These are phyloP conservation scores for Etheostoma spectabile DNA, from an alignment of 2,113 vertebrate species.

Conservation along the genomic window DNA sequence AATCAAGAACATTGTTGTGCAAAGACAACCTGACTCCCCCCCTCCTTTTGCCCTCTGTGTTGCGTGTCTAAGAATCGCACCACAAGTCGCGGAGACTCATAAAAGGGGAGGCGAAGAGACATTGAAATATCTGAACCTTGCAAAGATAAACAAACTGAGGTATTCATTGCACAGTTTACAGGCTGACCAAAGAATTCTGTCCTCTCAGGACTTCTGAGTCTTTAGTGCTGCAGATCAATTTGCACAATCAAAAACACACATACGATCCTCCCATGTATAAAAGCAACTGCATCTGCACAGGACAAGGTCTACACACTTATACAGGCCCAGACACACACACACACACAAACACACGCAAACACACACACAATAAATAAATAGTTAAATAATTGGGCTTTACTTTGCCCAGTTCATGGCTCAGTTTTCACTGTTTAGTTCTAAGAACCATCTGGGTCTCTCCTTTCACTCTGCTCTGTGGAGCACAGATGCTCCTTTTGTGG, in stretches of 20 bases:
- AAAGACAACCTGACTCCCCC: conserved; percentile 69
- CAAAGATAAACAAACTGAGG: conserved; percentile 87
- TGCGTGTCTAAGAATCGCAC: conserved; percentile 80
- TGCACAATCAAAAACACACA: conserved; percentile 70
- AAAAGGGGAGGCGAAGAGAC: conserved; percentile 83
- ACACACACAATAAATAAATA: conserved; percentile 74
- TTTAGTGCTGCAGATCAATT: conserved; percentile 75
- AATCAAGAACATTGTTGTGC: conserved; percentile 68
- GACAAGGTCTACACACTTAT: conserved; percentile 29
- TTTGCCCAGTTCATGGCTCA: conserved; percentile 79
- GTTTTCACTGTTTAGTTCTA: conserved; percentile 86
- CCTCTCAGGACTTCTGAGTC: conserved; percentile 76
- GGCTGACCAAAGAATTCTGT: conserved; percentile 83
- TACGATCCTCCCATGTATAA: conserved; percentile 51
- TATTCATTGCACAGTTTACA: conserved; percentile 86
- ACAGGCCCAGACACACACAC: conserved; percentile 13
- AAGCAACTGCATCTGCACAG: conserved; percentile 49
- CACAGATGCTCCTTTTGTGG: conserved; percentile 98
- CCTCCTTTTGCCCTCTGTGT: conserved; percentile 55
- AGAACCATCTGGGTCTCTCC: conserved; percentile 92
- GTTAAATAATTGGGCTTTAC: conserved; percentile 81
- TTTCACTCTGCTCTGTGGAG: conserved; percentile 86
- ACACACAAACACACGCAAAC: conserved; percentile 33
- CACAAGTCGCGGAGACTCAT: conserved; percentile 80
- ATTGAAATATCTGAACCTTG: conserved; percentile 84